Evolutionary conservation across 1,140 invertebrate genomes (phyloP), one percentile per base, ranked within the genome.

Genomic region (Ceratina australensis): DNA sequence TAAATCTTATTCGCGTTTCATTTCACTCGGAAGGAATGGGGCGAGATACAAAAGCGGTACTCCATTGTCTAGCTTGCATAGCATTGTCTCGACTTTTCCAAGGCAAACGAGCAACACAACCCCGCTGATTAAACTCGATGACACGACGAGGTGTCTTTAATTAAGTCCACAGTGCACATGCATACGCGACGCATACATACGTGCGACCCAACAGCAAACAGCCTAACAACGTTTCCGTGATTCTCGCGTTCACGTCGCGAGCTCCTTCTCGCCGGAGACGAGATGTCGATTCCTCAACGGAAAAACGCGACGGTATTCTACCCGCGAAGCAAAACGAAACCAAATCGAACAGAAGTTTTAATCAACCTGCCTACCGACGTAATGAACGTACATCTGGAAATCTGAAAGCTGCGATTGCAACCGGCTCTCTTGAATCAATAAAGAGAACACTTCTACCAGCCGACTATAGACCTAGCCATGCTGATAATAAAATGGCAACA

Each of bases 51-150:
- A n/a, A n/a, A n/a, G n/a, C 28, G 28, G 28, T 5, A 33, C 20
- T 28, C 13, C n/a, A 47, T 26, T 22, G 18, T 26, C 49, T 50
- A 66, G 47, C 50, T 66, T 50, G 42, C 16, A 50, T 50, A 42
- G 20, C 22, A 66, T 66, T 66, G 26, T 50, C 42, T 66, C 42
- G 47, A 66, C 22, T 66, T 66, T 66, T 47, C 64, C 64, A 66
- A 24, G 64, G 64, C 22, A 47, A 12, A n/a, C n/a, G n/a, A n/a
- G n/a, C n/a, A n/a, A 20, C n/a, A n/a, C 20, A 24, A 10, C 5
- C 63, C 20, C 42, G 63, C 10, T 66, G 64, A 66, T 66, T 66
- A 47, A 47, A 66, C 64, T 16, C 20, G 15, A 22, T 13, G 64
- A 3, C 50, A 7, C 47, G 33, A 7, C 8, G 33, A 3, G 33